Evolutionary conservation across 2,113 vertebrate species (phyloP), one percentile per base, ranked within the genome.

Genomic region (Gadus macrocephalus): DNA sequence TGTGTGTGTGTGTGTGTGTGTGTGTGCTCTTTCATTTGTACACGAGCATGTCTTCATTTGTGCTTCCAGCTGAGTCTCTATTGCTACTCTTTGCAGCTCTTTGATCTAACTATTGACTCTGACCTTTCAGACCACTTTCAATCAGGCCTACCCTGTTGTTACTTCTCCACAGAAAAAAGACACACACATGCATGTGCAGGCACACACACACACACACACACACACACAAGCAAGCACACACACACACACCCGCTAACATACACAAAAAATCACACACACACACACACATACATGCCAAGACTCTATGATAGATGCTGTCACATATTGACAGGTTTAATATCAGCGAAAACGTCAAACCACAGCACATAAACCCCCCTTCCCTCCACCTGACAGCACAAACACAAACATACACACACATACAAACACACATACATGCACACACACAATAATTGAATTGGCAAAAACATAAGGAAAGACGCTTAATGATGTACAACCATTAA

Each of bases 261-360:
- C 38, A 42, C 38, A 42, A 6, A 20, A 20, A 20, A 20, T 20
- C 20, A 42, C 38, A 4, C 38, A 3, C 42, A 49, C 7, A 49
- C 42, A 49, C 42, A 49, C 42, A 49, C 42, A 49, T 14, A 49
- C 42, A 58, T 12, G 68, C 42, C 8, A 7, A 49, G 42, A 49
- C 42, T 49, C 42, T 49, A 68, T 83, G 84, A 86, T 81, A 84
- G 83, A 72, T 69, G 80, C 73, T 83, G 86, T 86, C 83, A 81
- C 67, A 78, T 78, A 69, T 69, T 84, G 82, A 87, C 86, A 85
- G 85, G 83, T 82, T 80, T 89, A 87, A 85, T 87, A 88, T 86
- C 82, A 85, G 76, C 66, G 78, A 69, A 77, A 81, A 83, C 83
- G 84, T 49, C 42, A 49, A 49, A 14, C 42, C 12, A 14, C 9